Evolutionary conservation across 1,140 invertebrate species (phyloP).

Genomic region (Agrypnia vestita): DNA sequence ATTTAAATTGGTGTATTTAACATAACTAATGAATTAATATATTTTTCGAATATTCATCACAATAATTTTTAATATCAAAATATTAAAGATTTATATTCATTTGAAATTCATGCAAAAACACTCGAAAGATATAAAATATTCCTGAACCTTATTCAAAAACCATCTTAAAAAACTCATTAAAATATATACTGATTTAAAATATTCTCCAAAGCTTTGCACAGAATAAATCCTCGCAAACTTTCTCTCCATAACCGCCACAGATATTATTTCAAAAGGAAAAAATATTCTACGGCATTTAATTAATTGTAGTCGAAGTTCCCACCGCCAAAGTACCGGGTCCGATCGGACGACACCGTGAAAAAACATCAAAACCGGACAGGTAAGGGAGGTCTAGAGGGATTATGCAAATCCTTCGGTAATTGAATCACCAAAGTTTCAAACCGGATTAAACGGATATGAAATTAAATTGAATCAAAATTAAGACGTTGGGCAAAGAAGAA

Average conservation of each 20-base stretch:
- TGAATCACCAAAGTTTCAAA: constrained; percentile 57
- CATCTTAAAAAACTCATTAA: constrained; percentile 6
- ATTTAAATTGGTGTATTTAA: no score
- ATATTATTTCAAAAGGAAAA: not conserved
- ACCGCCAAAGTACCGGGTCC: not conserved
- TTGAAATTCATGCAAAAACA: no score
- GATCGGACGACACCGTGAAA: constrained; percentile 12
- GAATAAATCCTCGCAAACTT: constrained; percentile 4
- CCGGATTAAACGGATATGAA: constrained; percentile 56
- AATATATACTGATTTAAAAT: not conserved
- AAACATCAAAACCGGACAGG: constrained; percentile 47
- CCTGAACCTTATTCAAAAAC: no score
- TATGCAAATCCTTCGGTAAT: constrained; percentile 57
- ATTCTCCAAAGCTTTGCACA: not conserved
- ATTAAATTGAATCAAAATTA: constrained; percentile 60
- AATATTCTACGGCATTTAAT: constrained; percentile 1
- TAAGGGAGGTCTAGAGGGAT: constrained; percentile 51
- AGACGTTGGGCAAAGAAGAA: not conserved
- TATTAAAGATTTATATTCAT: no score
- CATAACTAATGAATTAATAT: no score
- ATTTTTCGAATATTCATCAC: no score
- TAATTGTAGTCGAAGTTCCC: constrained; percentile 25
- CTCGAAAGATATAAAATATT: no score
- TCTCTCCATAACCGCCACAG: not conserved
- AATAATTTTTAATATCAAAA: no score